Conservation (phyloP, 1,140 invertebrate genomes). For the Euura lappo region DNA sequence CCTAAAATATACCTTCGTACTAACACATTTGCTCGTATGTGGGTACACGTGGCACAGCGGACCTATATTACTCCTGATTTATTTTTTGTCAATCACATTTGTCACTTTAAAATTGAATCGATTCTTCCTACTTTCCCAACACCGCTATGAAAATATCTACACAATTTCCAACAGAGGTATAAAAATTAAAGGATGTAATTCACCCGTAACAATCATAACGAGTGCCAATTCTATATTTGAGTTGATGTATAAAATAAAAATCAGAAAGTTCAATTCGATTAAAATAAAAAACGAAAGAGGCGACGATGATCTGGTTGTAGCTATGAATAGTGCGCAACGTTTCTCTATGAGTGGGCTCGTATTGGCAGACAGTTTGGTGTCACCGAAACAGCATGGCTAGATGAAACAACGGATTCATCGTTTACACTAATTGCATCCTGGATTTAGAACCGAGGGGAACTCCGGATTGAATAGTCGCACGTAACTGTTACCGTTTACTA, state of each 20-base stretch:
- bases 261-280: neutral
- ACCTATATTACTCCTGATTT: constrained; percentile 1
- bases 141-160: neutral
- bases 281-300: neutral
- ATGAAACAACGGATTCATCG: neutral
- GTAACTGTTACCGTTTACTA: no score
- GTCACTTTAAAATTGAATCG: neutral
- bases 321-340: constrained; percentile 4
- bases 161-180: neutral
- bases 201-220: no score
- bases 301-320: neutral
- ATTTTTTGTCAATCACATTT: neutral
- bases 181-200: neutral
- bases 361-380: constrained; percentile 19
- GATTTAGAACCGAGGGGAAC: neutral
- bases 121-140: neutral
- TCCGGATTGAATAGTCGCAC: no score
- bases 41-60: constrained; percentile 29
- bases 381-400: constrained; percentile 10
- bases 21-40: constrained; percentile 31
- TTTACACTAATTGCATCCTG: neutral
- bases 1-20: constrained; percentile 12
- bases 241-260: no score
- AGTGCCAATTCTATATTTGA: no score
- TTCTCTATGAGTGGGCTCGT: neutral